These are phyloP conservation scores for Lacanobia wlatinum DNA, from an alignment of 2,888 invertebrate species.

Conservation along the genomic window DNA sequence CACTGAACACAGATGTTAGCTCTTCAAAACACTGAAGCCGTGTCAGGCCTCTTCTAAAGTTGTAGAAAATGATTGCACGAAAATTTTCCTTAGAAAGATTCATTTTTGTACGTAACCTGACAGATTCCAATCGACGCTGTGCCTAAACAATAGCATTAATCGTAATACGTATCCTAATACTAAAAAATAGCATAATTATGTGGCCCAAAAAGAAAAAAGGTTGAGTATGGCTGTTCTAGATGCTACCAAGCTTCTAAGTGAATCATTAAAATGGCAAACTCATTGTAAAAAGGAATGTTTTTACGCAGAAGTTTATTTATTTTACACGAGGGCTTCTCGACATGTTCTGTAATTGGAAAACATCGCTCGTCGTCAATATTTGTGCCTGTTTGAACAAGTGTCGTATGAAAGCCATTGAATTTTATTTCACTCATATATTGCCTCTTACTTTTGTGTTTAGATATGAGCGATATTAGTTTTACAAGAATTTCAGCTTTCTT, in stretches of 20 bases:
- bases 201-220: too few species aligned
- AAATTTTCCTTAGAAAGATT: too few species aligned
- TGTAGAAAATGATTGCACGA: too few species aligned
- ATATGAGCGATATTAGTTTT: conserved; percentile 28
- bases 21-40: too few species aligned
- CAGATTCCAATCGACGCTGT: too few species aligned
- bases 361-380: conserved; percentile 44
- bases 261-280: neutral
- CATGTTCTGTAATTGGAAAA: conserved; percentile 43
- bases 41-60: too few species aligned
- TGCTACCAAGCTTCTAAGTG: neutral
- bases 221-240: too few species aligned
- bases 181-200: too few species aligned
- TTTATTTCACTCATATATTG: conserved; percentile 35
- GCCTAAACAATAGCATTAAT: too few species aligned
- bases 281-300: neutral
- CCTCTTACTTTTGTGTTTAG: conserved; percentile 24
- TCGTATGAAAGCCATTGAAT: conserved; percentile 26
- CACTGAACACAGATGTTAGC: too few species aligned
- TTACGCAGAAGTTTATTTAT: conserved; percentile 23
- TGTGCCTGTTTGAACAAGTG: conserved; percentile 27
- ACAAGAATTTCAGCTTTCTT: conserved; percentile 12
- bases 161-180: too few species aligned
- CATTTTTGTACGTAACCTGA: too few species aligned
- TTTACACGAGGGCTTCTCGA: conserved; percentile 8